Evolutionary conservation across 2,113 vertebrate genomes (phyloP).

Genomic region (Fregetta grallaria): DNA sequence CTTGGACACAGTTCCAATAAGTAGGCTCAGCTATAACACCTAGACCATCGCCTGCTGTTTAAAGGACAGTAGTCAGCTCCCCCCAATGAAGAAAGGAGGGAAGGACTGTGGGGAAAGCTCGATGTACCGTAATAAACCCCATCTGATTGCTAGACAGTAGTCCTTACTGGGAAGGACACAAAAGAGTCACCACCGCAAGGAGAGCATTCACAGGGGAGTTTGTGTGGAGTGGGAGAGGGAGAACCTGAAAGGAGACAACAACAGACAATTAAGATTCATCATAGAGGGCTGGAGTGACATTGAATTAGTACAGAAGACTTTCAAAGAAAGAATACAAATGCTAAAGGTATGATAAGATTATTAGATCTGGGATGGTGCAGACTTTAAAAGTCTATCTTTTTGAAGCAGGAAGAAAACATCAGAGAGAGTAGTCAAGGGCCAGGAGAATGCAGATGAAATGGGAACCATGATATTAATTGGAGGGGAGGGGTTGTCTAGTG

Average conservation of each 20-base stretch:
- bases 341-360: neutral
- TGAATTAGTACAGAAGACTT: neutral
- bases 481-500: neutral
- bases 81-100: neutral
- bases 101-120: neutral
- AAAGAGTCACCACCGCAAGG: neutral
- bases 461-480: neutral
- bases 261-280: neutral
- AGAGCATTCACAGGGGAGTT: neutral
- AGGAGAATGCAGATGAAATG: neutral
- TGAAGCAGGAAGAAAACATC: neutral
- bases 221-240: neutral
- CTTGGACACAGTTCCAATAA: neutral
- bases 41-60: neutral
- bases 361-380: neutral
- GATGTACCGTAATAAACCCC: fast-evolving
- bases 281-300: fast-evolving
- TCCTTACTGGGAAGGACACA: neutral
- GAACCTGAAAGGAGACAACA: neutral
- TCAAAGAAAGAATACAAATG: neutral
- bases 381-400: neutral
- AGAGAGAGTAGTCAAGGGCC: neutral
- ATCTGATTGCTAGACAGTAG: neutral
- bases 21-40: neutral
- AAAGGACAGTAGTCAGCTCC: neutral